Evolutionary conservation across 2,888 invertebrate species (phyloP), one percentile per base, ranked within the genome.

Genomic region (Aspidiotus destructor): DNA sequence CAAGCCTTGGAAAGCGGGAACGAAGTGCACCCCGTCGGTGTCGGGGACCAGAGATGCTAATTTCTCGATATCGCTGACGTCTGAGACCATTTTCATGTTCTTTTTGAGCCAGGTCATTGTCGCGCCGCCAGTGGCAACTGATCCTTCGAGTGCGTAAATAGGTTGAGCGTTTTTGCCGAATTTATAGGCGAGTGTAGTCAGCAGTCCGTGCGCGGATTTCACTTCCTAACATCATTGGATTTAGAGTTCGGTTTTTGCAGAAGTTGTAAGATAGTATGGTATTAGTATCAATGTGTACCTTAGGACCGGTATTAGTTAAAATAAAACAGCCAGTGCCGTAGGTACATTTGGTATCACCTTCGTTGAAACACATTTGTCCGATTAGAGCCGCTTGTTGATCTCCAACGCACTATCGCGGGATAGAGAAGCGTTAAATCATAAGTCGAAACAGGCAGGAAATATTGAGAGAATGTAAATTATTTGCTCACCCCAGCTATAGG

Each of bases 1-100:
- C 0, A 99, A 80, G 0, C 98, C 99, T 60, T 89, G 92, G 77
- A 99, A 97, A 0, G 97, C 97, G 0, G 98, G 98, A 41, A 99
- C 98, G 78, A 99, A 98, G 78, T 96, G 97, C 13, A 97, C 95
- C 74, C 96, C 98, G 0, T 92, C 92, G 0, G 94, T 92, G 58
- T 88, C 88, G 74, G 87, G 85, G 48, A 97, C 97, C 72, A 83
- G 83, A 41, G 84, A 82, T 0, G 92, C 92, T 64, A 92, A 81
- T 28, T 82, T 75, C 75, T 86, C 72, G 74, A 78, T 86, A 65
- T 85, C 83, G 0, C 82, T 81, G 0, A 88, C 85, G 73, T 87
- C 85, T 48, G 86, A 82, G 71, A 98, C 85, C 3, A 99, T 81
- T 40, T 87, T 86, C 75, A 99, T 81, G 76, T 96, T 97, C 77